These are phyloP conservation scores for Helleia helle DNA, from an alignment of 2,888 invertebrate species.

Conservation along the genomic window DNA sequence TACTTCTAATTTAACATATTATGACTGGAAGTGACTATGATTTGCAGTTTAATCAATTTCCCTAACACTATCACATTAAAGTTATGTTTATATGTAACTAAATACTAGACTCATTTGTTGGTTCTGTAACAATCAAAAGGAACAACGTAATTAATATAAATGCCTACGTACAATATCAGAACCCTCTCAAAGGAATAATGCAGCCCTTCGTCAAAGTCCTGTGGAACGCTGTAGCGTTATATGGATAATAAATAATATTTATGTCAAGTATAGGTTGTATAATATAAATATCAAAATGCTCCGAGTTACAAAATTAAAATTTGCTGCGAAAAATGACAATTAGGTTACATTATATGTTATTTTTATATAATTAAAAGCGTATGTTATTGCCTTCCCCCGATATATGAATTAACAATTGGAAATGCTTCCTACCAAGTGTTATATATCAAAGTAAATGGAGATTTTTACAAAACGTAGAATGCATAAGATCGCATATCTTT, in stretches of 20 bases:
- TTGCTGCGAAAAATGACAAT: constrained; percentile 15
- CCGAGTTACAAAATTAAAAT: too few relatives aligned
- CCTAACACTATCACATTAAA: constrained; percentile 64
- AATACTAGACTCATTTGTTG: constrained; percentile 27
- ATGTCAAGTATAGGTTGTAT: neutral
- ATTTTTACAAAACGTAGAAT: constrained; percentile 1
- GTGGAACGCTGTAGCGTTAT: constrained; percentile 7
- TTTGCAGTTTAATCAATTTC: constrained; percentile 53
- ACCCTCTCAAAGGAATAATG: constrained; percentile 32
- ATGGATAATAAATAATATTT: neutral
- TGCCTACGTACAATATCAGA: constrained; percentile 22
- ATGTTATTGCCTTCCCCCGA: constrained; percentile 82
- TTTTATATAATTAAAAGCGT: constrained; percentile 75
- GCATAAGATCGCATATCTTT: neutral
- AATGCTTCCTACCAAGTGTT: neutral
- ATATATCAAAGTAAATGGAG: neutral
- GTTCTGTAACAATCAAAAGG: constrained; percentile 44
- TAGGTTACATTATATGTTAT: constrained; percentile 21
- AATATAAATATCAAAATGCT: neutral
- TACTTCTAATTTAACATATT: constrained; percentile 67
- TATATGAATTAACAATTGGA: neutral
- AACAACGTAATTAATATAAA: constrained; percentile 36
- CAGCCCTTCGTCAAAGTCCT: constrained; percentile 31
- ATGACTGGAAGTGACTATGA: constrained; percentile 73
- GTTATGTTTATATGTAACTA: constrained; percentile 28